Percentiles rank a stretch among this genome's conserved stretches.
phyloP scores from a whole-genome alignment of 1,140 invertebrate species.

The Drosophila auraria region DNA sequence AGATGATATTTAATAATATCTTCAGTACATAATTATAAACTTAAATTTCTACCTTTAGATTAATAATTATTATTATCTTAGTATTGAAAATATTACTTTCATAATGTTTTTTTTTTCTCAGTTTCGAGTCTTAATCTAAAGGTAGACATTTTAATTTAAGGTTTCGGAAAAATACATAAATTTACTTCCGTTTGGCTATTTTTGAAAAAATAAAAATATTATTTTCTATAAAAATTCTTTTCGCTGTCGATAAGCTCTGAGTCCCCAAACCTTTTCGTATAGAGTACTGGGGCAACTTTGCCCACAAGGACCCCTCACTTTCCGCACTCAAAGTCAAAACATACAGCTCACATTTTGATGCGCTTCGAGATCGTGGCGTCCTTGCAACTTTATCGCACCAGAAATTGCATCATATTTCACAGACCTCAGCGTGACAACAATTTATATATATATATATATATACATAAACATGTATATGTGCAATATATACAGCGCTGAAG shows the following conservation, averaged over 20 bases:
- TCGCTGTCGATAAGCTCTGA: no score
- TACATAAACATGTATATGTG: slow-evolving; percentile 26
- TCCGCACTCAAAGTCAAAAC: slow-evolving; percentile 65
- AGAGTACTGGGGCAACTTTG: slow-evolving; percentile 30
- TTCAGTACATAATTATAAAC: no score
- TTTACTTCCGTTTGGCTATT: no score
- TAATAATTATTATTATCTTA: no score
- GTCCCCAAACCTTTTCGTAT: not conserved
- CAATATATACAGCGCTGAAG: slow-evolving; percentile 5
- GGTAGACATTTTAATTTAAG: no score
- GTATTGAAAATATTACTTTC: no score
- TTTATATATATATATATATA: slow-evolving; percentile 54
- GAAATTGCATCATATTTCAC: slow-evolving; percentile 83
- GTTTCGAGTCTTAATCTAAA: no score
- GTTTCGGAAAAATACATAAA: no score
- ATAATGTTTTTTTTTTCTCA: no score
- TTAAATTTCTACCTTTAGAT: no score
- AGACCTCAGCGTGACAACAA: slow-evolving; percentile 65
- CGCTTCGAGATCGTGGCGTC: slow-evolving; percentile 59
- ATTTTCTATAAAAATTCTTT: not conserved
- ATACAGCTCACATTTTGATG: slow-evolving; percentile 62
- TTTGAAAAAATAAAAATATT: not conserved
- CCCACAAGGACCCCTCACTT: slow-evolving; percentile 23
- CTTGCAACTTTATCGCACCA: slow-evolving; percentile 79
- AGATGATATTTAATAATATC: no score